These are phyloP conservation scores for Drosophila atripex DNA, from an alignment of 2,888 invertebrate species.

Conservation along the genomic window DNA sequence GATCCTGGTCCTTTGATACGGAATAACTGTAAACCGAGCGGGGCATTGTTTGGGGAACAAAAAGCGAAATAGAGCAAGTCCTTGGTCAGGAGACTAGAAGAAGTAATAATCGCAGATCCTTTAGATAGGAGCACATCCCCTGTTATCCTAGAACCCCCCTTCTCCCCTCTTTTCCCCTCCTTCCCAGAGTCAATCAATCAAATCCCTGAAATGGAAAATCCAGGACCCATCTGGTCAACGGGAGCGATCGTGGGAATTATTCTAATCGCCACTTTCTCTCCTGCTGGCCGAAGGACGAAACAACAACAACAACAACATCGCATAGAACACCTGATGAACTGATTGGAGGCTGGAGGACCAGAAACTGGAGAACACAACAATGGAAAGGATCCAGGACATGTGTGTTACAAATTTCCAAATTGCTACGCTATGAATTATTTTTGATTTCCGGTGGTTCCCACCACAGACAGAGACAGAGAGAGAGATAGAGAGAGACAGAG, in stretches of 20 bases:
- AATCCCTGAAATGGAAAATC: neutral
- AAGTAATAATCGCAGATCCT: no score
- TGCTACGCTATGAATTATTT: conserved; percentile 45
- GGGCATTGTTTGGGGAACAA: conserved; percentile 1
- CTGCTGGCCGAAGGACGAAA: neutral
- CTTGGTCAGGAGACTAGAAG: conserved; percentile 25
- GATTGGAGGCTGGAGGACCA: conserved; percentile 34
- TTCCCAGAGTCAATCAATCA: conserved; percentile 19
- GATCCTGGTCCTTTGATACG: conserved; percentile 13
- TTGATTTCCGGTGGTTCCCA: conserved; percentile 73
- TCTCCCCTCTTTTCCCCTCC: no score
- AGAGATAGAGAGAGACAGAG: conserved; percentile 2
- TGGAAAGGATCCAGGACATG: conserved; percentile 38
- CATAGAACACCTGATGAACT: conserved; percentile 38
- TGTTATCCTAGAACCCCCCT: neutral
- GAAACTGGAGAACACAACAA: neutral
- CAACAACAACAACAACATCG: neutral
- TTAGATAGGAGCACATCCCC: no score
- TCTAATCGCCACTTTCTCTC: conserved; percentile 36
- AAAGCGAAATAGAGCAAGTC: neutral
- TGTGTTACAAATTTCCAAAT: conserved; percentile 72
- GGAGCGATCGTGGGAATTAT: conserved; percentile 44
- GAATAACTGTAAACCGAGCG: conserved; percentile 31
- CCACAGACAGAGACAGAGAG: conserved; percentile 6
- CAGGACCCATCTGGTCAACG: conserved; percentile 14